Percentiles rank a stretch among this genome's conserved stretches.
These are phyloP conservation scores for Campoplex nolae DNA, from an alignment of 2,888 invertebrate genomes.

Conservation along the genomic window DNA sequence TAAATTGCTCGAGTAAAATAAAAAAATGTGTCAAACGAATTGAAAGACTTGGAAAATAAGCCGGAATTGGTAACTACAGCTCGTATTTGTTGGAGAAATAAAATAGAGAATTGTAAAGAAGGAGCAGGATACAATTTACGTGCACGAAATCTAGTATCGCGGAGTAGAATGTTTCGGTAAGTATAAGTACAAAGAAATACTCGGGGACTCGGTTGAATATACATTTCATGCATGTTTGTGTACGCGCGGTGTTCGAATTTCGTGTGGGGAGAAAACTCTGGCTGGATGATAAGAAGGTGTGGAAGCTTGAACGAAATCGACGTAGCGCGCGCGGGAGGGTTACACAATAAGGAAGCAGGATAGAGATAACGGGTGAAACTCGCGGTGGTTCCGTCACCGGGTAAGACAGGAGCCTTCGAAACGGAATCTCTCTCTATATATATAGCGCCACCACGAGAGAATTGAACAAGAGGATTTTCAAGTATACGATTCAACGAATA, in stretches of 20 bases:
- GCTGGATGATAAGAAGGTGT: conserved; percentile 36
- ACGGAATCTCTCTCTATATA: conserved; percentile 1
- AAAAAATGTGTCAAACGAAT: background rate
- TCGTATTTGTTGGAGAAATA: background rate
- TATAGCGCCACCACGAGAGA: conserved; percentile 12
- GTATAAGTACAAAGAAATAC: conserved; percentile 18
- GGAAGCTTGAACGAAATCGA: conserved; percentile 45
- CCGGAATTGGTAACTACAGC: background rate
- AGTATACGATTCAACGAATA: conserved; percentile 42
- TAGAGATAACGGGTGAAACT: conserved; percentile 33
- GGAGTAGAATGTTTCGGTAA: background rate
- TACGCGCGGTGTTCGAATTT: background rate
- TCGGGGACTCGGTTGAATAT: background rate
- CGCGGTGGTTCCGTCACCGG: conserved; percentile 18
- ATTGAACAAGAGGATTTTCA: conserved; percentile 45
- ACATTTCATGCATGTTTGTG: background rate
- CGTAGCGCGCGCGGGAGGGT: conserved; percentile 31
- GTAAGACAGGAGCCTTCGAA: conserved; percentile 34
- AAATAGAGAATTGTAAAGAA: background rate
- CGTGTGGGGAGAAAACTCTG: conserved; percentile 27
- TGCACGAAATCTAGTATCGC: background rate
- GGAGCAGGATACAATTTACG: conserved; percentile 1
- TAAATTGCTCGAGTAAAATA: background rate
- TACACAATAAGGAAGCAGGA: conserved; percentile 38
- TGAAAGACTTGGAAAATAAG: background rate